phyloP scores from a whole-genome alignment of 2,888 invertebrate species.

The Cynaeus angustus region DNA sequence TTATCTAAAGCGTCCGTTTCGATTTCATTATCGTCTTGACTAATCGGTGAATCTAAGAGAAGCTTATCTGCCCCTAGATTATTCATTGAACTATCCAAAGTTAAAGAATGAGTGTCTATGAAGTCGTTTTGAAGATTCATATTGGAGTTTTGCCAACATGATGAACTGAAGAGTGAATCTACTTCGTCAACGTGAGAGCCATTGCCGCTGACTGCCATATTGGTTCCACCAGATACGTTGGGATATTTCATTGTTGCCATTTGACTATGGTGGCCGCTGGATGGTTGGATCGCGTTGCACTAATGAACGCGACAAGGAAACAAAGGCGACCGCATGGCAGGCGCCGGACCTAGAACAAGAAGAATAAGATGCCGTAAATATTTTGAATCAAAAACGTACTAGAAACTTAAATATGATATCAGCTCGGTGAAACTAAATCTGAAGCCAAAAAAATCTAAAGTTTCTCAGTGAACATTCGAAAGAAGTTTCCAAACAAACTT shows the following conservation, averaged over 20 bases:
- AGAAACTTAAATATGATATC: too few relatives aligned
- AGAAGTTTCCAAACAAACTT: too few relatives aligned
- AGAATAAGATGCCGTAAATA: background rate
- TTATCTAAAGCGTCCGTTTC: constrained; percentile 82
- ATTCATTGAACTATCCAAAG: constrained; percentile 75
- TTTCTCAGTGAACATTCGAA: too few relatives aligned
- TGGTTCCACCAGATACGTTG: constrained; percentile 68
- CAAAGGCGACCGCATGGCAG: constrained; percentile 29
- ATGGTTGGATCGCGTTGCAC: constrained; percentile 2
- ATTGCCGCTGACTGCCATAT: constrained; percentile 69
- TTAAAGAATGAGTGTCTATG: constrained; percentile 74
- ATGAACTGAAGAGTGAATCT: constrained; percentile 82
- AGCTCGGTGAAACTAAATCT: too few relatives aligned
- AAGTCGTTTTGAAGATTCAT: constrained; percentile 73
- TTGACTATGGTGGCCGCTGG: constrained; percentile 39
- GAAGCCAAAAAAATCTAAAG: too few relatives aligned
- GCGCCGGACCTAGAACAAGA: constrained; percentile 26
- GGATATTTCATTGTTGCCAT: constrained; percentile 72
- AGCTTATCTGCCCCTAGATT: constrained; percentile 72
- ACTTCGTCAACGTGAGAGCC: constrained; percentile 73
- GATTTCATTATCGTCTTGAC: constrained; percentile 72
- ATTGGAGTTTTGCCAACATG: constrained; percentile 79
- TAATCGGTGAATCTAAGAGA: constrained; percentile 70
- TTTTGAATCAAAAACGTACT: too few relatives aligned
- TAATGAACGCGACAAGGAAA: constrained; percentile 37